Evolutionary conservation across 1,140 invertebrate species (phyloP), one percentile per base, ranked within the genome.

Genomic region (Drosophila triauraria): DNA sequence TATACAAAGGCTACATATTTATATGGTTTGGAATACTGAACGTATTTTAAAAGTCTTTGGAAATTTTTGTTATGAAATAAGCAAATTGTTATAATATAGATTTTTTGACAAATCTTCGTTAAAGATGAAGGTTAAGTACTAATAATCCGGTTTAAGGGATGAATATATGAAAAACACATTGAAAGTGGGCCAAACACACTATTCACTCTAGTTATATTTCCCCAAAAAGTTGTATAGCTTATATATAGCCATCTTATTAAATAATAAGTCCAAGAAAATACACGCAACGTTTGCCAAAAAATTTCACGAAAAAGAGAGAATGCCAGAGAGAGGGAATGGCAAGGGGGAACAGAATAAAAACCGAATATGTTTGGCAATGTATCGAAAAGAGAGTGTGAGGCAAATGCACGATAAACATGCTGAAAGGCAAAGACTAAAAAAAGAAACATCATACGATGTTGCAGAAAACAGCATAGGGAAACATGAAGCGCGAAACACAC

Each of bases 361-460:
- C 25, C 32, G 74, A 69, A 69, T 20, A 61, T 53, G 77, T 78
- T 79, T 44, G 70, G 77, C 47, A 57, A 75, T 79, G 47, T 62
- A 69, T 78, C 51, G 59, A 56, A 23, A 64, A 68, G 65, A 78
- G 69, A 81, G 75, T 72, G 63, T 23, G 27, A 82, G 71, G 32
- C 63, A 62, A 50, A 85, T 58, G 67, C 78, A 60, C 63, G 77
- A 80, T 75, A 83, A 87, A 88, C 56, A 80, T 76, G 69, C 68
- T 17, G 51, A 74, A 76, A 76, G 69, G 75, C 57, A 38, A 65
- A 17, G 62, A 74, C 67, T 64, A 68, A 78, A 86, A 67, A 65
- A 83, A 80, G 56, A 88, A 83, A 80, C 65, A 86, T 83, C 83
- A 78, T 87, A 88, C 83, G 84, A 87, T 87, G 67, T 83, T 88